Evolutionary conservation across 1,140 invertebrate genomes (phyloP), one percentile per base, ranked within the genome.

Genomic region (Brachionus manjavacas): DNA sequence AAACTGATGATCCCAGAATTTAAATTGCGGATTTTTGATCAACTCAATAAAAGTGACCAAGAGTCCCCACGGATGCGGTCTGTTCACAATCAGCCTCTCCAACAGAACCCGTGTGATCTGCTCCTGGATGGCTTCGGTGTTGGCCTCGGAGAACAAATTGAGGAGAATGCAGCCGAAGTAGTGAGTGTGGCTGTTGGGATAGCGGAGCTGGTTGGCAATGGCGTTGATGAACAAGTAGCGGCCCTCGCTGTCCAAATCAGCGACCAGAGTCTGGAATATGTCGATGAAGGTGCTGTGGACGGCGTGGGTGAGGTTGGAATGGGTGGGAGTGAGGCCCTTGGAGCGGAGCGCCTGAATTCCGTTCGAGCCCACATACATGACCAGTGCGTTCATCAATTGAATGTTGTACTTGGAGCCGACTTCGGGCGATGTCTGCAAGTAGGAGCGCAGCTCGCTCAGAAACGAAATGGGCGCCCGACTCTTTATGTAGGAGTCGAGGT

Each of bases 1-100:
- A 91, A 99, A 99, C 86, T 99, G 96, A 88, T 99, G 96, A 78
- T 93, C 93, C 97, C 97, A 99, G 90, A 99, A 99, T 89, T 98
- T 97, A 91, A 98, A 99, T n/a, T 93, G 93, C 11, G 95, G 95
- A 91, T 99, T 99, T 84, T 98, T 98, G 86, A 99, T 98, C 16
- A 99, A 92, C 90, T 99, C 97, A 86, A 99, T 99, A 89, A 99
- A 99, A 0, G 98, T 99, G 68, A 99, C 97, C 6, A 99, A 91
- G 9, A 99, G 90, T 35, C 98, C 98, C 98, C 98, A 99, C 1
- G 98, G 98, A 91, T 99, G 97, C 8, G 98, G 98, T 85, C 97
- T 91, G 89, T 98, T 98, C 0, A 98, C 96, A 85, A 99, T 98
- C 16, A 99, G 91, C 86, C 98, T 91, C 89, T 99, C 98, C 20